Conservation (phyloP, 2,113 vertebrate species). For the Pangasianodon gigas region DNA sequence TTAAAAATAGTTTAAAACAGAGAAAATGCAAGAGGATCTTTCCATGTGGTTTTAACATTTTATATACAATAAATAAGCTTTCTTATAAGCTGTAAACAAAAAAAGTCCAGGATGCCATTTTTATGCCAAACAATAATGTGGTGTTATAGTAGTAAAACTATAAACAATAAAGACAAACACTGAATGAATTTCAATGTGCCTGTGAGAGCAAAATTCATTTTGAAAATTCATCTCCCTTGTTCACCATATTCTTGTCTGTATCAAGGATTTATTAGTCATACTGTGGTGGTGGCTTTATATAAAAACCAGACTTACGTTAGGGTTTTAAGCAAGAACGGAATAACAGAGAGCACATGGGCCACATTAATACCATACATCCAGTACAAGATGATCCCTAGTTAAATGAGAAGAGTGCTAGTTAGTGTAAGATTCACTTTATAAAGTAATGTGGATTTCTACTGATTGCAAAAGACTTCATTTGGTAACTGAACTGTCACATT, state of each 20-base stretch:
- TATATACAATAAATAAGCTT: background rate
- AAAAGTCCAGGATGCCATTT: background rate
- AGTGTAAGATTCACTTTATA: background rate
- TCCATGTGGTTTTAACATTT: background rate
- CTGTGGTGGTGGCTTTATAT: background rate
- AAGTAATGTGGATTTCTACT: background rate
- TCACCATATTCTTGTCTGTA: background rate
- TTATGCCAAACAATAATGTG: background rate
- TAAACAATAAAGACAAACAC: background rate
- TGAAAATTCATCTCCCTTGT: background rate
- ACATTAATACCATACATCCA: no score
- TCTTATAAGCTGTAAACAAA: background rate
- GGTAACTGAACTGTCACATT: background rate
- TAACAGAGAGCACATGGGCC: background rate
- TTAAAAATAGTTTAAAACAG: background rate
- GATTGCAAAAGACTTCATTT: background rate
- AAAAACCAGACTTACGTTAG: background rate
- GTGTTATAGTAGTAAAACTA: background rate
- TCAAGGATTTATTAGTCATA: no score
- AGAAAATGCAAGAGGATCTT: background rate
- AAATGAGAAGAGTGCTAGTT: background rate
- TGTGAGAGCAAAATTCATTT: background rate
- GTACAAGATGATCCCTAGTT: background rate
- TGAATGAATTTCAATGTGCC: background rate
- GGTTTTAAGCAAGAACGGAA: background rate